A percentile compares a stretch with the other conserved stretches of the same genome.
These are phyloP conservation scores for Phaethornis superciliosus DNA, from an alignment of 2,113 vertebrate genomes.

Conservation along the genomic window DNA sequence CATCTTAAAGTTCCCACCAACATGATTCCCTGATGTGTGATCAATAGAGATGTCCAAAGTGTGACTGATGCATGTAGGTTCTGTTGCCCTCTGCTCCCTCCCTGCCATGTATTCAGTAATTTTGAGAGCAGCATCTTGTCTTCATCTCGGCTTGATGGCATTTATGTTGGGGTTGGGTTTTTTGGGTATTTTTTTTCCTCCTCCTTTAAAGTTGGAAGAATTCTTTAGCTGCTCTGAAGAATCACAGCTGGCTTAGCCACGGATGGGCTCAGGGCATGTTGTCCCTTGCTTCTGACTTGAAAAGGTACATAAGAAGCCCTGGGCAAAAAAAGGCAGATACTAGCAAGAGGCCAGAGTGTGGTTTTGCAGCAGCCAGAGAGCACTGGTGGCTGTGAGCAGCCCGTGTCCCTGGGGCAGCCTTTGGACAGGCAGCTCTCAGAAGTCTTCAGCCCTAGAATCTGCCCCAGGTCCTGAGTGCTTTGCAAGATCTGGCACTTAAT, in stretches of 20 bases:
- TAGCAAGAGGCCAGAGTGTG: not conserved
- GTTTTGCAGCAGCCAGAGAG: not conserved
- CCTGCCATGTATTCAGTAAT: fast-evolving
- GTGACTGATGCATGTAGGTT: not conserved
- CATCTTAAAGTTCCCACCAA: too few species aligned
- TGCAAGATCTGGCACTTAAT: not conserved
- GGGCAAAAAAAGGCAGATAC: not conserved
- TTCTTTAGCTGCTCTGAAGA: not conserved
- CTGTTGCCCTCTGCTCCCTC: not conserved
- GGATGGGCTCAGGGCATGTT: not conserved
- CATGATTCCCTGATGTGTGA: too few species aligned
- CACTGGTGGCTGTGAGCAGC: not conserved
- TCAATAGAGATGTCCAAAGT: not conserved
- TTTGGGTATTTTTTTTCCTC: too few species aligned
- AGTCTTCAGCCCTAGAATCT: not conserved
- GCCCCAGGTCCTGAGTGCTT: not conserved
- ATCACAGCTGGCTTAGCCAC: not conserved
- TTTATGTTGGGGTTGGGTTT: not conserved
- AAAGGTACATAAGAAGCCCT: not conserved
- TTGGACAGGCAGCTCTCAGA: not conserved
- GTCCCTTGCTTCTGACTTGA: not conserved
- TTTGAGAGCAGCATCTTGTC: not conserved
- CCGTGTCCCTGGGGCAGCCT: not conserved
- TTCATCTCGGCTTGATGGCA: not conserved
- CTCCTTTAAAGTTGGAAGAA: not conserved